Percentiles rank a stretch among this genome's conserved stretches.
phyloP scores from a whole-genome alignment of 1,140 invertebrate genomes.

The Drosophila miranda region DNA sequence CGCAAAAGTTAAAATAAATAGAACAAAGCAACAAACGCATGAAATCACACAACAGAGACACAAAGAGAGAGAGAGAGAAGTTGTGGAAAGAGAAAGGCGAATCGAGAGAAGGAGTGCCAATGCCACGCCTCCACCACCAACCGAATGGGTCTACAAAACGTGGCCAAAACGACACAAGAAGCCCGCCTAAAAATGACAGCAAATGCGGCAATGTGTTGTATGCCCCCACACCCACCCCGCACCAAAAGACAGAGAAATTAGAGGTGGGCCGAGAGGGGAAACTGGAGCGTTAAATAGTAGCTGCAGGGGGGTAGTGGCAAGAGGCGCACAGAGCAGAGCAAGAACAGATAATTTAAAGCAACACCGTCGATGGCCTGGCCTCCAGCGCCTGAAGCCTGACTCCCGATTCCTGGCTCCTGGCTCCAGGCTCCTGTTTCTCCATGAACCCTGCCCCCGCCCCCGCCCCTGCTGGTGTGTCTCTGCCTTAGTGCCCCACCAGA shows the following conservation, averaged over 20 bases:
- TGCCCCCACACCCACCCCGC: not conserved
- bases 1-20: slow-evolving; percentile 73
- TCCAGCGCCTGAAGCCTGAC: slow-evolving; percentile 1
- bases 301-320: not conserved
- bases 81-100: not conserved
- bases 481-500: slow-evolving; percentile 17
- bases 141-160: slow-evolving; percentile 26
- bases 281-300: slow-evolving; percentile 31
- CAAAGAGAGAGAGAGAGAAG: slow-evolving; percentile 14
- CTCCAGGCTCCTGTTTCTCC: not conserved
- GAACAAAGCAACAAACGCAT: slow-evolving; percentile 69
- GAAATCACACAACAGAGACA: slow-evolving; percentile 61
- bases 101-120: not conserved
- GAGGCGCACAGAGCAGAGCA: slow-evolving; percentile 24
- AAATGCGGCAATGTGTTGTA: slow-evolving; percentile 36
- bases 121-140: slow-evolving; percentile 5
- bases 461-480: not conserved
- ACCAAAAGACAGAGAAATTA: no score
- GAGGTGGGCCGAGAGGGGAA: not conserved
- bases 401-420: slow-evolving; percentile 2
- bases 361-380: slow-evolving; percentile 23
- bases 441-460: not conserved
- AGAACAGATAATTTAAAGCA: slow-evolving; percentile 63
- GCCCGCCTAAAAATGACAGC: slow-evolving; percentile 54
- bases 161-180: slow-evolving; percentile 52